Evolutionary conservation across 2,113 vertebrate genomes (phyloP).

Genomic region (Clarias magur): DNA sequence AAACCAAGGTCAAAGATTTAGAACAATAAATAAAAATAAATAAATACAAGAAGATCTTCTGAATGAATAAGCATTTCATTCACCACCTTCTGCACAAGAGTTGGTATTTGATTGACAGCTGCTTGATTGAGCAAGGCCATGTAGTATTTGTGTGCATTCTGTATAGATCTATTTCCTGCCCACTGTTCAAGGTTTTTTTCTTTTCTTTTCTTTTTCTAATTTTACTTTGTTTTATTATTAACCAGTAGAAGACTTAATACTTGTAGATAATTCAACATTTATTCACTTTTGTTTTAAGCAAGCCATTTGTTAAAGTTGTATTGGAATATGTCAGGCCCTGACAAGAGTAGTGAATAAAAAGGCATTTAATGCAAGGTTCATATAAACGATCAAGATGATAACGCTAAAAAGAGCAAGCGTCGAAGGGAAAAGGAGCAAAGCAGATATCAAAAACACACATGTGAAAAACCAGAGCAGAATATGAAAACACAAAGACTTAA

Average conservation of each 20-base stretch:
- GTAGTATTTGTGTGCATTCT: background rate
- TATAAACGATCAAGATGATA: background rate
- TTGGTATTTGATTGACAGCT: background rate
- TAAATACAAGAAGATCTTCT: background rate
- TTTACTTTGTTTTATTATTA: background rate
- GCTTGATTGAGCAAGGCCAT: constrained; percentile 16
- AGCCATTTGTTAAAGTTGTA: background rate
- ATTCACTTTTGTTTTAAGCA: background rate
- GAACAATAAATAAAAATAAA: background rate
- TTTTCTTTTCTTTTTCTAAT: background rate
- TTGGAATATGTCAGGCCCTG: background rate
- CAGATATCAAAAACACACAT: background rate
- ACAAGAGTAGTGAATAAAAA: background rate
- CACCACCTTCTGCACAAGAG: background rate
- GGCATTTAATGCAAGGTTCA: background rate
- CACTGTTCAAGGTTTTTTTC: background rate
- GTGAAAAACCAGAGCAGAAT: background rate
- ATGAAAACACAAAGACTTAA: background rate
- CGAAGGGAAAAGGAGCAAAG: background rate
- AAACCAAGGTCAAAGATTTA: constrained; percentile 14
- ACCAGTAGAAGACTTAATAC: background rate
- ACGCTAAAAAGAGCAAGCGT: background rate
- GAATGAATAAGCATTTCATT: constrained; percentile 1
- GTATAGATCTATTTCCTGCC: background rate
- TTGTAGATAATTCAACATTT: background rate